Evolutionary conservation across 2,113 vertebrate genomes (phyloP).

Genomic region (Calonectris borealis): DNA sequence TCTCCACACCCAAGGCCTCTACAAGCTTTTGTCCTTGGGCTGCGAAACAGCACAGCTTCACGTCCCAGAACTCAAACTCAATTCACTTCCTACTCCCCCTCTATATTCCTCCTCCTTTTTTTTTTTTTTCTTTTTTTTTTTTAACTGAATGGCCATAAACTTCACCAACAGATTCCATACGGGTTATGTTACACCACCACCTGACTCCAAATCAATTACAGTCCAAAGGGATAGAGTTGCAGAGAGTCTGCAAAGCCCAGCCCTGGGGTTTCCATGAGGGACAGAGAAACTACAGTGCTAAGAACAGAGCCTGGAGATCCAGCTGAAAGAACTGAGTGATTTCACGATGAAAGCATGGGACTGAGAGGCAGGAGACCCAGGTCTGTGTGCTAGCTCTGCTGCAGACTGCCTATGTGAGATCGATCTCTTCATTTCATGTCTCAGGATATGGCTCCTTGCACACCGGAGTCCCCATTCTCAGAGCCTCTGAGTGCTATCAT

Average conservation of each 20-base stretch:
- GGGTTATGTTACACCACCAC: constrained; percentile 65
- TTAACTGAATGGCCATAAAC: constrained; percentile 54
- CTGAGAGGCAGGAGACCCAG: constrained; percentile 3
- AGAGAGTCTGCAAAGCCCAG: constrained; percentile 55
- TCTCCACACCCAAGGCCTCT: not conserved
- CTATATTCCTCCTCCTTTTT: not conserved
- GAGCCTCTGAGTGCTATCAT: not conserved
- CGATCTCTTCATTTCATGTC: not conserved
- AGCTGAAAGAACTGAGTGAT: constrained; percentile 52
- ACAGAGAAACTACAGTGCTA: constrained; percentile 52
- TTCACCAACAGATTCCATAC: constrained; percentile 52
- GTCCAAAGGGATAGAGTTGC: constrained; percentile 62
- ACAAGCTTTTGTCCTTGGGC: not conserved
- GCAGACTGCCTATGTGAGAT: not conserved
- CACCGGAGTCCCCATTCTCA: not conserved
- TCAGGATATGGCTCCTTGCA: not conserved
- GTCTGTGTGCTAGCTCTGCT: not conserved
- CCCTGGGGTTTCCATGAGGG: constrained; percentile 45
- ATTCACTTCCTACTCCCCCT: not conserved
- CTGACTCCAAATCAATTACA: constrained; percentile 66
- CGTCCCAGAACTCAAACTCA: not conserved
- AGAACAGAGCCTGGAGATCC: constrained; percentile 33
- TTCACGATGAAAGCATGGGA: constrained; percentile 31
- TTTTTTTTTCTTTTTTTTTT: not conserved
- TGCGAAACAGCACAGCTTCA: not conserved